Percentiles rank a stretch among this genome's conserved stretches.
phyloP scores from a whole-genome alignment of 2,888 invertebrate genomes.

The Stegana nigrithorax region DNA sequence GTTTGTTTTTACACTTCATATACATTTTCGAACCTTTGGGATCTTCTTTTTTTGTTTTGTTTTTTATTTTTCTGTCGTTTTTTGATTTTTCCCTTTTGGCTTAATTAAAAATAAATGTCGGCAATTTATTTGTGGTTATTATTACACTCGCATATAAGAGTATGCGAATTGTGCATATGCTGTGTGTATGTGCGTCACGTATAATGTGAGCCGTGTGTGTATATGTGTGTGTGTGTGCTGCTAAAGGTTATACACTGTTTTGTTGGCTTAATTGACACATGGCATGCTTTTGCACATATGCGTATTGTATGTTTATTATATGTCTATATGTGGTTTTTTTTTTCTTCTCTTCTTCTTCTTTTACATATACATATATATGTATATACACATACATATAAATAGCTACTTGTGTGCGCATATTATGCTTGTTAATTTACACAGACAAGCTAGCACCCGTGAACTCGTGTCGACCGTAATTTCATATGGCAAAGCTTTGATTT shows the following conservation, averaged over 20 bases:
- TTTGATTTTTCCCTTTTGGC: not conserved
- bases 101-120: conserved; percentile 5
- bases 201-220: too few relatives aligned
- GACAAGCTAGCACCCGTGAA: not conserved
- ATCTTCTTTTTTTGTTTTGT: not conserved
- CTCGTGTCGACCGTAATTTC: not conserved
- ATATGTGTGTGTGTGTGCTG: not conserved
- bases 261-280: conserved; percentile 3
- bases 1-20: not conserved
- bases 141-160: too few relatives aligned
- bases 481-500: not conserved
- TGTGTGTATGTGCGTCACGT: too few relatives aligned
- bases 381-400: not conserved
- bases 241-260: too few relatives aligned
- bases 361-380: too few relatives aligned
- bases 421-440: conserved; percentile 12
- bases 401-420: not conserved
- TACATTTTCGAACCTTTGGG: conserved; percentile 1
- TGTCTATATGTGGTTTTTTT: too few relatives aligned
- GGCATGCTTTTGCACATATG: not conserved
- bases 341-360: not conserved
- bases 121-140: conserved; percentile 1
- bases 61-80: conserved; percentile 1
- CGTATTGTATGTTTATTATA: not conserved
- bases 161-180: too few relatives aligned